Evolutionary conservation across 1,140 invertebrate genomes (phyloP), one percentile per base, ranked within the genome.

Genomic region (Tetraneura akinire): DNA sequence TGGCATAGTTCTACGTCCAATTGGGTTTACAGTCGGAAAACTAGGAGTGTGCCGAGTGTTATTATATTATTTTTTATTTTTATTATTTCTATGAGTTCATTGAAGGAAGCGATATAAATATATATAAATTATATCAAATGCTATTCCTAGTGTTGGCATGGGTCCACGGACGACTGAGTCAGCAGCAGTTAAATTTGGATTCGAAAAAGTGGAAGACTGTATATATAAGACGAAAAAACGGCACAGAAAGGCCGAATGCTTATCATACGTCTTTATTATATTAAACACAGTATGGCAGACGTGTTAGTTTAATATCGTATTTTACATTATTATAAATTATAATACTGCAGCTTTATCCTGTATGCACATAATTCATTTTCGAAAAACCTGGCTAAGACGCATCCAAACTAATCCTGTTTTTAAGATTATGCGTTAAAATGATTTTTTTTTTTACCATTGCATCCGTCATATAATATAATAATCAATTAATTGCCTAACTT

Each of bases 101-200:
- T 78, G 74, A 78, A 57, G 55, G 55, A 78, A 62, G 32, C 37
- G 57, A 78, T 78, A 62, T 26, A 51, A 78, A 74, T 32, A 42
- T 37, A 37, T 37, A 49, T 42, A n/a, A n/a, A n/a, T n/a, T n/a
- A 60, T 45, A 60, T 78, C 42, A 60, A 60, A 45, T 60, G 74
- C 55, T 78, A 78, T 60, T 78, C 55, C 53, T 78, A 78, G 53
- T 62, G 74, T 62, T 78, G 74, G 74, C 74, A 18, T 1, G 9
- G 3, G 16, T 78, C 74, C 74, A 78, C 42, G 53, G 74, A 60
- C 21, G 23, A 23, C 53, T 78, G 74, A 78, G 51, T 78, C 74
- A 78, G 74, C 74, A 60, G 23, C 23, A 37, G 55, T 78, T 78
- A 78, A 78, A 78, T 60, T 57, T 45, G 53, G 74, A 78, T 78